Evolutionary conservation across 2,888 invertebrate species (phyloP), one percentile per base, ranked within the genome.

Genomic region (Liodrosophila aerea): DNA sequence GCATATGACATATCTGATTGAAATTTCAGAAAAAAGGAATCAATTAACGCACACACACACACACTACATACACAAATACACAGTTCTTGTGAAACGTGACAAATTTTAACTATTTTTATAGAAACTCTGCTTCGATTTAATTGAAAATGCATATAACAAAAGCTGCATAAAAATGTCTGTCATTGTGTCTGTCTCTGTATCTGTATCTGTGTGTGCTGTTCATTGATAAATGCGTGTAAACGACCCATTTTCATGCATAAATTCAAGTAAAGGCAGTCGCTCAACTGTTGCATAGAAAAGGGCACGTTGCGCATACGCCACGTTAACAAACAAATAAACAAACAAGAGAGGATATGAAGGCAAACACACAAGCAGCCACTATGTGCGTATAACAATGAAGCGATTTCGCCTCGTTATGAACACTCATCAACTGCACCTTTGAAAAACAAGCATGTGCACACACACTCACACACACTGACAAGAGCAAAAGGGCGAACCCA

Each of bases 341-440:
- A 69, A 70, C 61, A 64, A 47, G 37, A 27, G 44, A 34, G 22
- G 27, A 15, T 39, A 41, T 5, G 33, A 34, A 16, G 39, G 46
- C 3, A 37, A 30, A 41, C 29, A 46, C 37, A 31, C 7, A 31
- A 59, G 9, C 11, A 15, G 66, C 44, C 39, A 39, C 40, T 33
- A 49, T 57, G 69, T 50, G 60, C 70, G 71, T 63, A 70, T 56
- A 66, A 80, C 69, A 87, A 86, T 87, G 86, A 86, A 87, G 78
- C 87, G 86, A 86, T 86, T 87, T 82, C 63, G 73, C 65, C 81
- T 76, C 78, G 85, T 86, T 87, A 86, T 85, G 76, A 76, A 75
- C 85, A 86, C 85, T 83, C 85, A 86, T 86, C 86, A 87, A 66
- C 87, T 86, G 75, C 85, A 86, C 86, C 85, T 86, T 85, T 65